These are phyloP conservation scores for Balanococcus diminutus DNA, from an alignment of 2,888 invertebrate genomes.

Conservation along the genomic window DNA sequence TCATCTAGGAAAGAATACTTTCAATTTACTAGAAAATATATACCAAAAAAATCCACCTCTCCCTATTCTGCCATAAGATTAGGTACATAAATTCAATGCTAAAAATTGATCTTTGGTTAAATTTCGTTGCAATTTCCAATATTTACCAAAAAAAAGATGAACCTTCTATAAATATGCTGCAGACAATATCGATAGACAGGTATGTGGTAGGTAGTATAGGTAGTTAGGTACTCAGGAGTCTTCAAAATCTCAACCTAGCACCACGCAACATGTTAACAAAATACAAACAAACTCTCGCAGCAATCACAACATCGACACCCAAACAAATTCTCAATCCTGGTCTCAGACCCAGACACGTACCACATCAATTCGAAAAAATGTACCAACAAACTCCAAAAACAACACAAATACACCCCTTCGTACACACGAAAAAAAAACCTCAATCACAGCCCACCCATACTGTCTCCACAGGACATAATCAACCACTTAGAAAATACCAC, in stretches of 20 bases:
- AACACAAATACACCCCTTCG: neutral
- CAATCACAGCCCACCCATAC: slow-evolving; percentile 17
- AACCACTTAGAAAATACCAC: slow-evolving; percentile 4
- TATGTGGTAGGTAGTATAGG: no score
- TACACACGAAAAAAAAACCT: neutral
- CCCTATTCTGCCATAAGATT: no score
- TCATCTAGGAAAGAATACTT: no score
- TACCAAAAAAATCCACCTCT: no score
- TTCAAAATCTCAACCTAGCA: neutral
- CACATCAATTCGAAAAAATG: neutral
- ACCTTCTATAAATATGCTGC: no score
- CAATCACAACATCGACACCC: neutral
- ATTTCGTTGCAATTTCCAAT: no score
- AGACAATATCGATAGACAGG: no score
- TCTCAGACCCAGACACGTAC: neutral
- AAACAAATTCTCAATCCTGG: neutral
- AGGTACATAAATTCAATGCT: no score
- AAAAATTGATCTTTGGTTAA: no score
- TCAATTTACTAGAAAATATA: neutral
- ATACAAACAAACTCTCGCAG: neutral
- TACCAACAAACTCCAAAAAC: neutral
- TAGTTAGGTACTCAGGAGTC: no score
- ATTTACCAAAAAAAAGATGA: no score
- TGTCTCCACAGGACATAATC: neutral
- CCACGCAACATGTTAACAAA: neutral